phyloP scores from a whole-genome alignment of 2,888 invertebrate genomes.

The Taphrorychus bicolor region DNA sequence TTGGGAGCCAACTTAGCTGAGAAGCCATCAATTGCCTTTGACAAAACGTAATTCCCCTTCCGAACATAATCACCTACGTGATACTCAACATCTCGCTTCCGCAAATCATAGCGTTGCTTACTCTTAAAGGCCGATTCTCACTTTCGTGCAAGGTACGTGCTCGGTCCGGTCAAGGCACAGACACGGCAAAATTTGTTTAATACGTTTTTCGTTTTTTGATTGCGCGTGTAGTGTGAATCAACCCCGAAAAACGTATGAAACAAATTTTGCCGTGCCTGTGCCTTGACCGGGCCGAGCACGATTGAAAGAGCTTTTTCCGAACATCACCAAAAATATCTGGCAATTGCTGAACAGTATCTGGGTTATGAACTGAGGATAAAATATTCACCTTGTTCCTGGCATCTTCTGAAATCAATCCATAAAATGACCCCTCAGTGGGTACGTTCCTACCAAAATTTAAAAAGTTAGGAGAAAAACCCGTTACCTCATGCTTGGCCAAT shows the following conservation, averaged over 20 bases:
- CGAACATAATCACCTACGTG: constrained; percentile 42
- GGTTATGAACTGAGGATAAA: constrained; percentile 17
- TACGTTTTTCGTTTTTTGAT: too few species aligned
- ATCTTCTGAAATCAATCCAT: constrained; percentile 37
- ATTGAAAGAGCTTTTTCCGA: constrained; percentile 28
- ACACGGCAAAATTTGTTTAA: too few species aligned
- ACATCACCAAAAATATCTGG: constrained; percentile 32
- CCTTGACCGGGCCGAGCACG: too few species aligned
- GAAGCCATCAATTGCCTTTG: constrained; percentile 38
- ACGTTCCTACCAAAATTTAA: too few species aligned
- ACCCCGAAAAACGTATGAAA: too few species aligned
- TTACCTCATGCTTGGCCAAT: constrained; percentile 40
- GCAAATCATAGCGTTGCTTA: constrained; percentile 40
- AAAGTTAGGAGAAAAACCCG: constrained; percentile 34
- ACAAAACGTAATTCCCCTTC: constrained; percentile 39
- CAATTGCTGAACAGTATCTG: constrained; percentile 28
- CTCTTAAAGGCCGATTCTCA: constrained; percentile 26
- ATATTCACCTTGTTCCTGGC: constrained; percentile 12
- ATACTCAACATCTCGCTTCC: constrained; percentile 37
- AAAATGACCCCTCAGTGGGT: constrained; percentile 37
- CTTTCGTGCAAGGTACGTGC: too few species aligned
- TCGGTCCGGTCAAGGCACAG: too few species aligned
- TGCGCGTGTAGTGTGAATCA: too few species aligned
- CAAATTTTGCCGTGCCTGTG: too few species aligned
- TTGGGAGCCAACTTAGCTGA: constrained; percentile 41